phyloP scores from a whole-genome alignment of 1,140 invertebrate genomes.

The Drosophila guanche region DNA sequence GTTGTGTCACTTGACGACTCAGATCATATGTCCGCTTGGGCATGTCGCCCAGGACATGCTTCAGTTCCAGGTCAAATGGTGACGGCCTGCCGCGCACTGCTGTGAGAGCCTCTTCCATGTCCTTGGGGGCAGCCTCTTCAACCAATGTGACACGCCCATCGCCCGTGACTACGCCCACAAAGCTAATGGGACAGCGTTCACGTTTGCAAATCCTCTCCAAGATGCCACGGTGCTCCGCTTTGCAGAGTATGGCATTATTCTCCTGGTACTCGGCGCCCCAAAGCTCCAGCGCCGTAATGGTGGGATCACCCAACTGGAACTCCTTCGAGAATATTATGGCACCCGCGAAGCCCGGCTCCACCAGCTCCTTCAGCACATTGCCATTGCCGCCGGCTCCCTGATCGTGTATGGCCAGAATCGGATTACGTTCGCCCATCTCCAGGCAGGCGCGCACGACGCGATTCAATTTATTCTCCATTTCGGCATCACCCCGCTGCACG shows the following conservation, averaged over 20 bases:
- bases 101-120: slow-evolving; percentile 78
- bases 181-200: slow-evolving; percentile 96
- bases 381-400: slow-evolving; percentile 98
- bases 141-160: slow-evolving; percentile 92
- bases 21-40: slow-evolving; percentile 85
- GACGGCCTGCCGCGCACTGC: slow-evolving; percentile 21
- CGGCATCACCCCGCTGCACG: slow-evolving; percentile 98
- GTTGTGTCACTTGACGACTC: slow-evolving; percentile 18
- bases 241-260: slow-evolving; percentile 94
- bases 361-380: slow-evolving; percentile 98
- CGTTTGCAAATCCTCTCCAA: slow-evolving; percentile 90
- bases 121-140: slow-evolving; percentile 85
- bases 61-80: slow-evolving; percentile 93
- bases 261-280: slow-evolving; percentile 99
- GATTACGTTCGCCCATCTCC: slow-evolving; percentile 92
- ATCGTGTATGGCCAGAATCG: slow-evolving; percentile 89
- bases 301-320: slow-evolving; percentile 97
- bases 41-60: slow-evolving; percentile 92
- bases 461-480: slow-evolving; percentile 99
- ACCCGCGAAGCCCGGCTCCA: slow-evolving; percentile 92
- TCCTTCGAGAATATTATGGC: slow-evolving; percentile 94
- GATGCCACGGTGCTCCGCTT: slow-evolving; percentile 86
- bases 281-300: slow-evolving; percentile 95
- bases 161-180: slow-evolving; percentile 96
- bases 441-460: slow-evolving; percentile 95